Conservation (phyloP, 2,113 vertebrate species). For the Perca schrenkii region DNA sequence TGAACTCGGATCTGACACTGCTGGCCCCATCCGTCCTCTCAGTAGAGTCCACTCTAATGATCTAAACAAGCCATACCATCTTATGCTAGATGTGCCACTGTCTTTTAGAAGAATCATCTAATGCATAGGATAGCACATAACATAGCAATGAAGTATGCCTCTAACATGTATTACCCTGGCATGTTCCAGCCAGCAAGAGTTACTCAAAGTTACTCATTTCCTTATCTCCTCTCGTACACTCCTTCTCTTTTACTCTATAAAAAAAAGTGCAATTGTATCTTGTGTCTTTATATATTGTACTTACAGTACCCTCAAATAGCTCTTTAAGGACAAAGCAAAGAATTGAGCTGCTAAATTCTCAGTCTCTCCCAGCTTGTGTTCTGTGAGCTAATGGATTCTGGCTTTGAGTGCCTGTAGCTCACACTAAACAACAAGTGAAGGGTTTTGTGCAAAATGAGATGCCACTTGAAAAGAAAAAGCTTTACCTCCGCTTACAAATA, state of each 20-base stretch:
- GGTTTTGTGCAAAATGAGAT: constrained; percentile 38
- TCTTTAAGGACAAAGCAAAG: constrained; percentile 85
- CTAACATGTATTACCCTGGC: constrained; percentile 36
- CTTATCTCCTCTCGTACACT: constrained; percentile 19
- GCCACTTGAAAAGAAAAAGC: neutral
- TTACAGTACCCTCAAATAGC: constrained; percentile 75
- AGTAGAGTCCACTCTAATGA: constrained; percentile 16
- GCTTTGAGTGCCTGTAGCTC: constrained; percentile 7
- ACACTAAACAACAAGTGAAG: neutral
- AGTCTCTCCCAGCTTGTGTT: constrained; percentile 31
- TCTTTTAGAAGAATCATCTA: constrained; percentile 24
- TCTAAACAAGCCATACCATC: constrained; percentile 69
- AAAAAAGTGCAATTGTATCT: constrained; percentile 88
- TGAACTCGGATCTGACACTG: constrained; percentile 59
- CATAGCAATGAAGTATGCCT: constrained; percentile 31
- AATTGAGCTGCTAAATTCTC: constrained; percentile 49
- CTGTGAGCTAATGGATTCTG: constrained; percentile 7
- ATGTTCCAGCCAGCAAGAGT: constrained; percentile 46
- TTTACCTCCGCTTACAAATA: constrained; percentile 15
- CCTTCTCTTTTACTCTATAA: constrained; percentile 34
- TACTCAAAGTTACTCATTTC: constrained; percentile 6
- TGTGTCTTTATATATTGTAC: constrained; percentile 51
- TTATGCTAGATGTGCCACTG: constrained; percentile 45
- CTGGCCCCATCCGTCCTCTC: constrained; percentile 67
- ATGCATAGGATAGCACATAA: constrained; percentile 33